Evolutionary conservation across 2,797 vertebrate genomes (phyloP).

Genomic region (Brachyrhaphis roseni): DNA sequence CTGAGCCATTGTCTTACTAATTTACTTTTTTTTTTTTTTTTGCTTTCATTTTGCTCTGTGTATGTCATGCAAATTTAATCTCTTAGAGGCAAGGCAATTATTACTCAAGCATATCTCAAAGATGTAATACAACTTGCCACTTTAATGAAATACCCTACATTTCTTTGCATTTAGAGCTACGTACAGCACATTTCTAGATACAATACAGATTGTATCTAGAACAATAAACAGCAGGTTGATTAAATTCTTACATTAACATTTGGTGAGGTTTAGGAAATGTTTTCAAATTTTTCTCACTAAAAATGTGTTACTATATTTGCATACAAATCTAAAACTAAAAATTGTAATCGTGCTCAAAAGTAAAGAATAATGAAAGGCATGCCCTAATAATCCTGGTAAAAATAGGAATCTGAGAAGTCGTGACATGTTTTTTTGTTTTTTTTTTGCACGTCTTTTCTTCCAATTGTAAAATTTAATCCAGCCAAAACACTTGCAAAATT

Average conservation of each 20-base stretch:
- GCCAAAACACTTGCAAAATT: conserved; percentile 7
- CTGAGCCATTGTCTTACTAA: not conserved
- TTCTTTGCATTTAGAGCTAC: not conserved
- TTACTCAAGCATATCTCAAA: not conserved
- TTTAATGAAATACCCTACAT: not conserved
- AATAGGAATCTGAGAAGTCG: not conserved
- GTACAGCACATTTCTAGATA: not conserved
- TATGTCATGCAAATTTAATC: not conserved
- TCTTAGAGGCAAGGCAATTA: not conserved
- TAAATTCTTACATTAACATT: not conserved
- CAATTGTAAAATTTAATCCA: not conserved
- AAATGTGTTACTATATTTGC: not conserved
- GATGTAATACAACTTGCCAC: not conserved
- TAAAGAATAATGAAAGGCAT: not conserved
- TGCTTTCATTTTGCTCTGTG: not conserved
- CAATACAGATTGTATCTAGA: too few relatives aligned
- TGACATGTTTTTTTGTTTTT: not conserved
- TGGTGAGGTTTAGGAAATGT: not conserved
- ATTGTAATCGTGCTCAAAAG: not conserved
- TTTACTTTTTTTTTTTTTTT: not conserved
- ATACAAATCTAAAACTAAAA: not conserved
- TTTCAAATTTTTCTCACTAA: not conserved
- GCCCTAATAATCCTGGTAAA: not conserved
- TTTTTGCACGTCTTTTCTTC: not conserved
- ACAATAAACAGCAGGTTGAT: not conserved